These are phyloP conservation scores for Scolanthus callimorphus DNA, from an alignment of 92 coral and sea anemone species.

Conservation along the genomic window DNA sequence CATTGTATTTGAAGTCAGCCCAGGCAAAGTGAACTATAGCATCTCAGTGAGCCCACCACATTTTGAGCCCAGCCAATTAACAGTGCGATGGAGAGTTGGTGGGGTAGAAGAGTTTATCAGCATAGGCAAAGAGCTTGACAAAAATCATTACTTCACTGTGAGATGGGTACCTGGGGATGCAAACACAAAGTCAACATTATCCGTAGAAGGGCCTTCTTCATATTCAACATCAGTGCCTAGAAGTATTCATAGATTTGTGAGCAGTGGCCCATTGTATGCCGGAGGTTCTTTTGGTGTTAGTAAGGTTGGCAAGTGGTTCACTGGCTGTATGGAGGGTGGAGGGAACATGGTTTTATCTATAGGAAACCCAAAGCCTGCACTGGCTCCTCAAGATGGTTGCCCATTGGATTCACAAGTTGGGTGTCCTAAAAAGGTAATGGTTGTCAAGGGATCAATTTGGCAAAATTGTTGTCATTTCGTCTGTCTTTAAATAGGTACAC, in stretches of 20 bases:
- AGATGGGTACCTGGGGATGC: constrained; percentile 59
- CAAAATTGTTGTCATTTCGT: too few species aligned
- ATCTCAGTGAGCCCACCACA: constrained; percentile 33
- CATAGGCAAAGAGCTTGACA: constrained; percentile 70
- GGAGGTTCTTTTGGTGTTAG: constrained; percentile 33
- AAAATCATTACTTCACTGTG: constrained; percentile 57
- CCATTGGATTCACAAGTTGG: constrained; percentile 26
- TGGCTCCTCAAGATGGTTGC: constrained; percentile 1
- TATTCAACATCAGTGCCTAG: constrained; percentile 46
- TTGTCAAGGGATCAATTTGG: too few species aligned
- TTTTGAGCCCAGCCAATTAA: constrained; percentile 65
- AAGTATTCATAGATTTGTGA: constrained; percentile 34
- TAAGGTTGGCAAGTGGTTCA: constrained; percentile 46
- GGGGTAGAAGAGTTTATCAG: constrained; percentile 42
- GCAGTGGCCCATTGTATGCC: constrained; percentile 61
- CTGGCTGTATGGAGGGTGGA: constrained; percentile 94
- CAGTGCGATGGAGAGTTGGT: constrained; percentile 57
- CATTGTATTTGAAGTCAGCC: constrained; percentile 59
- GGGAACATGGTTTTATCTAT: constrained; percentile 31
- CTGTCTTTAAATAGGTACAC: too few species aligned
- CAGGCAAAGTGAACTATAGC: constrained; percentile 53
- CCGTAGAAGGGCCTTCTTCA: constrained; percentile 38
- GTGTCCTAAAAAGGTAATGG: constrained; percentile 76
- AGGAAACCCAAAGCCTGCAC: background rate
- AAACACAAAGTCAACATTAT: constrained; percentile 52